Percentiles rank a stretch among this genome's conserved stretches.
Evolutionary conservation across 2,113 vertebrate species (phyloP).

Genomic region (Phalacrocorax brasilianus): DNA sequence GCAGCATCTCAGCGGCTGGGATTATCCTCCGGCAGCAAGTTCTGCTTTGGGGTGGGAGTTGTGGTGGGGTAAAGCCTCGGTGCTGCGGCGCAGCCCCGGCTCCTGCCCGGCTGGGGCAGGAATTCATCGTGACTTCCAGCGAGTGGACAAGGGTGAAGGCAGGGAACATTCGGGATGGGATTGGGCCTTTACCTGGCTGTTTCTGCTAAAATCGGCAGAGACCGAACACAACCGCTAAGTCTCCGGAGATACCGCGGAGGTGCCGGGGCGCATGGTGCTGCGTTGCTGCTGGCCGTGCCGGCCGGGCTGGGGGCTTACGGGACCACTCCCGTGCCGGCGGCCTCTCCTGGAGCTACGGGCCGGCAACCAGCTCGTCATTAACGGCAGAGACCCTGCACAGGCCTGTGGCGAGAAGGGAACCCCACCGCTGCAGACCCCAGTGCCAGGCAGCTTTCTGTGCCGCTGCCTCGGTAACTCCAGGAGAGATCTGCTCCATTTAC

Average conservation of each 20-base stretch:
- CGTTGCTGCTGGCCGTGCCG: background rate
- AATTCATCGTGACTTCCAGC: background rate
- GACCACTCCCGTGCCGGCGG: background rate
- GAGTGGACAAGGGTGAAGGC: background rate
- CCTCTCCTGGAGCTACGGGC: background rate
- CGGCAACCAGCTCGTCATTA: background rate
- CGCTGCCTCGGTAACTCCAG: background rate
- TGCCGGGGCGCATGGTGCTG: background rate
- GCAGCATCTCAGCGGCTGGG: background rate
- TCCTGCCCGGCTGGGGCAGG: background rate
- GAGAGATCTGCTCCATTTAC: background rate
- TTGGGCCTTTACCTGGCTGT: background rate
- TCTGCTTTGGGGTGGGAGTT: background rate
- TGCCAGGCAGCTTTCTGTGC: background rate
- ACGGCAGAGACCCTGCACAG: background rate
- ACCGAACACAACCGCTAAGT: background rate
- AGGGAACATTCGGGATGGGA: background rate
- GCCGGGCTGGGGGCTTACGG: background rate
- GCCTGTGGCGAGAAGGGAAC: background rate
- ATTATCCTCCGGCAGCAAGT: background rate
- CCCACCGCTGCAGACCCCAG: accelerated
- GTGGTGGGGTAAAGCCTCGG: background rate
- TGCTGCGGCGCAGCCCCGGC: background rate
- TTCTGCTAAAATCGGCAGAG: background rate
- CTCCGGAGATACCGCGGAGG: background rate